Evolutionary conservation across 2,888 invertebrate genomes (phyloP), one percentile per base, ranked within the genome.

Genomic region (Plebejus anna): DNA sequence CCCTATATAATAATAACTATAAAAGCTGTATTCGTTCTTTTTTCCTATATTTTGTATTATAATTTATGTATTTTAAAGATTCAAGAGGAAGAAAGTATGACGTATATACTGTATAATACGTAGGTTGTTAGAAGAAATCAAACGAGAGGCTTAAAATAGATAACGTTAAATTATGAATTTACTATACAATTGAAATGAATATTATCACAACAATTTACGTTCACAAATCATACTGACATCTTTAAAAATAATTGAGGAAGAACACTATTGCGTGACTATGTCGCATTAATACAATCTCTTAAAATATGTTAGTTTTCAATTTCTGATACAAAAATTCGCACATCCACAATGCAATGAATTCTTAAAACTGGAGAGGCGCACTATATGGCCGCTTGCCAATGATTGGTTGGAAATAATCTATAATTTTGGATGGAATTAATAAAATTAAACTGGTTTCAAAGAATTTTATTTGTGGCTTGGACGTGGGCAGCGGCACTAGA

Each of bases 321-420:
- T 66, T 66, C 66, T 66, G 13, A 32, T 66, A 66, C 66, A 36
- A 32, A 66, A 66, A 13, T 66, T 4, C 6, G 32, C 4, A 66
- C 32, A 36, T 66, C 36, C 16, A 16, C 66, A 5, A 66, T 66
- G 66, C 5, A 66, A 36, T 32, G 59, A 72, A 72, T 71, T 76
- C 71, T 59, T 71, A 76, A 76, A 76, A 72, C 72, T 59, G 70
- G 71, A 59, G 59, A 57, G 71, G 75, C 76, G 71, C 77, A 75
- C 77, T 81, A 80, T 42, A 79, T 78, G 80, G 79, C 77, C 70
- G 73, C 47, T 66, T 80, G 81, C 80, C 81, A 81, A 80, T 79
- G 77, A 76, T 76, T 73, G 77, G 77, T 36, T 76, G 78, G 75
- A 77, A 78, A 77, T 78, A 78, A 79, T 79, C 79, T 78, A 79